Conservation (phyloP, 2,888 invertebrate genomes). For the Drosophila incognita region DNA sequence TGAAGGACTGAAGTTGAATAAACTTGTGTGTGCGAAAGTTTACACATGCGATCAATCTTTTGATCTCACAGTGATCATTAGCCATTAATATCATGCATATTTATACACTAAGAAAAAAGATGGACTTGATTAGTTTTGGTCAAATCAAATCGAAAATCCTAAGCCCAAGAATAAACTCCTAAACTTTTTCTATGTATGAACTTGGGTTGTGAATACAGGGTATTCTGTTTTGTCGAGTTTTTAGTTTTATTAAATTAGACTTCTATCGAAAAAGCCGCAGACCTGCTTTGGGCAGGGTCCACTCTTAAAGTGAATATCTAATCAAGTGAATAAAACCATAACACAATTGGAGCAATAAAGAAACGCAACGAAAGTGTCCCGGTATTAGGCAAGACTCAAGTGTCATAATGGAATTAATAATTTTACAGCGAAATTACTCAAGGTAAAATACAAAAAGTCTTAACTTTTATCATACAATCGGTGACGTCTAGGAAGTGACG, state of each 20-base stretch:
- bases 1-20: background rate
- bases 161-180: too few relatives aligned
- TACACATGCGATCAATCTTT: background rate
- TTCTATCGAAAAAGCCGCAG: background rate
- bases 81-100: constrained; percentile 2
- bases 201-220: background rate
- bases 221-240: background rate
- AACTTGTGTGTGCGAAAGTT: background rate
- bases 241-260: background rate
- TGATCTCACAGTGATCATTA: background rate
- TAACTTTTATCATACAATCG: constrained; percentile 21
- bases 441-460: background rate
- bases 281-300: background rate
- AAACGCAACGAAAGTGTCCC: constrained; percentile 11
- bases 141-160: background rate
- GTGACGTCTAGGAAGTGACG: constrained; percentile 64
- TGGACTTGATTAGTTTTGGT: background rate
- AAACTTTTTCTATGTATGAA: background rate
- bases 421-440: constrained; percentile 19
- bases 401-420: constrained; percentile 39
- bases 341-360: constrained; percentile 4
- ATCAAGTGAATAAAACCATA: constrained; percentile 19
- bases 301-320: constrained; percentile 19
- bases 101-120: background rate
- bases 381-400: constrained; percentile 6